A percentile compares a stretch with the other conserved stretches of the same genome.
Conservation (phyloP, 2,113 vertebrate species). For the Mesembrinibis cayennensis region DNA sequence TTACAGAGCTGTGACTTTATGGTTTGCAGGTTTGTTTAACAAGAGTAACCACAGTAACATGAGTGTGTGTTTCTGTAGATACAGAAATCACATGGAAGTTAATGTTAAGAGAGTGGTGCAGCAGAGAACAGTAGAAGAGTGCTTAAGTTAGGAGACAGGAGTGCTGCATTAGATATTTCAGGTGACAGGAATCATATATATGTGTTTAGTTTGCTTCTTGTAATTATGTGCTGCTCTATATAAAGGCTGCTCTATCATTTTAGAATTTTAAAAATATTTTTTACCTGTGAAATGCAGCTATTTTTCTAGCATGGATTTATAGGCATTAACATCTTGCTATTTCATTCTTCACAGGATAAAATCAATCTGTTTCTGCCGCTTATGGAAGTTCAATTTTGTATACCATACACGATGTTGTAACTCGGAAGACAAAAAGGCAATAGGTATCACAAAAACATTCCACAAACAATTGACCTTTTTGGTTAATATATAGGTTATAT, state of each 20-base stretch:
- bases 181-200: neutral
- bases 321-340: neutral
- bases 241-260: neutral
- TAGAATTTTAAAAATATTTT: neutral
- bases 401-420: neutral
- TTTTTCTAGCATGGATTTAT: neutral
- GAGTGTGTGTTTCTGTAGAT: neutral
- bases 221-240: neutral
- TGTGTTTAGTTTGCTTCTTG: neutral
- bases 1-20: neutral
- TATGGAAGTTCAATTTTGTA: neutral
- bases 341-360: neutral
- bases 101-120: neutral
- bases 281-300: neutral
- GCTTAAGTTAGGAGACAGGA: neutral
- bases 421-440: neutral
- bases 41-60: neutral
- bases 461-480: neutral
- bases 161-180: neutral
- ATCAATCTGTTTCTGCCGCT: neutral
- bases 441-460: neutral
- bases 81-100: neutral
- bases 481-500: neutral
- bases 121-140: neutral
- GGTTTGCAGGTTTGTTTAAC: neutral